A percentile compares a stretch with the other conserved stretches of the same genome.
Evolutionary conservation across 2,113 vertebrate genomes (phyloP).

Genomic region (Pelvicachromis taeniatus): DNA sequence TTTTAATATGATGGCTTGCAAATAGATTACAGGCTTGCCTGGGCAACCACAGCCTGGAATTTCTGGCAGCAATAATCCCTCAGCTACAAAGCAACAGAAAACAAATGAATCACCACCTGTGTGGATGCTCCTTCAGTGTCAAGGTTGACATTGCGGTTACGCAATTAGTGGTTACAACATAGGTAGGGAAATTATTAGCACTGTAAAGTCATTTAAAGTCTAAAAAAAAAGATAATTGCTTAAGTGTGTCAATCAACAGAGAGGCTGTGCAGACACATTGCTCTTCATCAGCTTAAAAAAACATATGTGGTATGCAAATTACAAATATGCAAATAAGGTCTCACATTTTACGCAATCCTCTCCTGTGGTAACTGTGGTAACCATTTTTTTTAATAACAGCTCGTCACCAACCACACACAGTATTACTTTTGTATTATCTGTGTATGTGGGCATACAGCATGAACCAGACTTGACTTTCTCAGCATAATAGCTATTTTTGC

Average conservation of each 20-base stretch:
- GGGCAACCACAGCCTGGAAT: neutral
- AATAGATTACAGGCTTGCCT: neutral
- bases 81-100: neutral
- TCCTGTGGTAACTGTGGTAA: neutral
- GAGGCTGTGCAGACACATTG: neutral
- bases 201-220: neutral
- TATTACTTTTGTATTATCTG: neutral
- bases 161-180: neutral
- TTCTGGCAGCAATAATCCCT: neutral
- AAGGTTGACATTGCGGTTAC: neutral
- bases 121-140: neutral
- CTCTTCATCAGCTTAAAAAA: neutral
- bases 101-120: neutral
- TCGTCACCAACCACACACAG: neutral
- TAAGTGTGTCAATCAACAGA: neutral
- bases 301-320: neutral
- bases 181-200: neutral
- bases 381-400: neutral
- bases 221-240: neutral
- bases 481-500: conserved; percentile 20
- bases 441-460: neutral
- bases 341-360: neutral
- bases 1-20: neutral
- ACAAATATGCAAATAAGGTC: neutral
- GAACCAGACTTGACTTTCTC: neutral